These are phyloP conservation scores for Dreissena polymorpha DNA, from an alignment of 1,140 invertebrate species.

Conservation along the genomic window DNA sequence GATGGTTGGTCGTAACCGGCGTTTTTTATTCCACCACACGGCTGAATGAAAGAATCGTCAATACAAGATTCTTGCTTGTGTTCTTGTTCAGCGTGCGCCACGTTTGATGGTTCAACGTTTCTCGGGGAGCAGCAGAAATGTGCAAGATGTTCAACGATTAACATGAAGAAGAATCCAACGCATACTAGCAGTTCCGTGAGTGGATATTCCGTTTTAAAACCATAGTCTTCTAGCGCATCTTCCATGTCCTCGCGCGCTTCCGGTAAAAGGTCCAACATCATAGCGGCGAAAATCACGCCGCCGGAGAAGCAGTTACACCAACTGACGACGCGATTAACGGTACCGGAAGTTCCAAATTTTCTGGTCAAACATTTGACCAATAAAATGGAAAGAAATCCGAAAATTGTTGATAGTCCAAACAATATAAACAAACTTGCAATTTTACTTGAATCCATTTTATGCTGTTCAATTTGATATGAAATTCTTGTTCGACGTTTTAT, in stretches of 20 bases:
- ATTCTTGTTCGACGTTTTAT: too few species aligned
- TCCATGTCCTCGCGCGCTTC: slow-evolving; percentile 79
- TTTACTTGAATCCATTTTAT: too few species aligned
- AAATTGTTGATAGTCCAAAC: slow-evolving; percentile 17
- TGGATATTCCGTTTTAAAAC: slow-evolving; percentile 52
- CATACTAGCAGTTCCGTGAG: slow-evolving; percentile 71
- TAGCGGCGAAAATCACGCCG: slow-evolving; percentile 82
- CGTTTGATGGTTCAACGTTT: neutral
- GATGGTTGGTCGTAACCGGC: neutral
- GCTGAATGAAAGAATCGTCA: slow-evolving; percentile 17
- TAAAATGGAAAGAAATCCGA: slow-evolving; percentile 15
- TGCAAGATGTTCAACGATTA: slow-evolving; percentile 81
- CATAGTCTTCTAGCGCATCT: neutral
- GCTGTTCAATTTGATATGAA: too few species aligned
- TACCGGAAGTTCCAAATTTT: neutral
- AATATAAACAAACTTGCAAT: neutral
- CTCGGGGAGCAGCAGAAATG: slow-evolving; percentile 62
- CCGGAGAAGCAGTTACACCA: slow-evolving; percentile 80
- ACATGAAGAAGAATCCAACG: slow-evolving; percentile 82
- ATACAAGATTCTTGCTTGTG: neutral
- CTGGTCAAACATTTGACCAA: neutral
- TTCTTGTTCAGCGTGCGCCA: neutral
- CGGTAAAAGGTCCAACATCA: slow-evolving; percentile 81
- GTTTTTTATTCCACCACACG: neutral
- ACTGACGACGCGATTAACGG: neutral